Conservation (phyloP, 2,113 vertebrate genomes). For the Nestor notabilis region DNA sequence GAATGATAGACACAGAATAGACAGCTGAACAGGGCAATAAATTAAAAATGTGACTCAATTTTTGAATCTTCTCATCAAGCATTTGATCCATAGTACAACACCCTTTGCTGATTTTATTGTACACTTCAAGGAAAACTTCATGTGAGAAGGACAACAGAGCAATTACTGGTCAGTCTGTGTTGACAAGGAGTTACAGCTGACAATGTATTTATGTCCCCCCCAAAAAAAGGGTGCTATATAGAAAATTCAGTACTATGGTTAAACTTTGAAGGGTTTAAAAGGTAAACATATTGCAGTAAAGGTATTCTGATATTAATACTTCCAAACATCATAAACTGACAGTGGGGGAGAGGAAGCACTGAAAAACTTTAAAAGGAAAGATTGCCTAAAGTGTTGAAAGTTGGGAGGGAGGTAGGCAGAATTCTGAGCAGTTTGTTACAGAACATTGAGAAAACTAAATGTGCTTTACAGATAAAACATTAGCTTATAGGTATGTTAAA, state of each 20-base stretch:
- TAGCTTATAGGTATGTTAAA: not conserved
- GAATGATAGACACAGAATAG: not conserved
- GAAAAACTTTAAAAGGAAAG: not conserved
- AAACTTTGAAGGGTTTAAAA: not conserved
- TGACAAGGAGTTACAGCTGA: not conserved
- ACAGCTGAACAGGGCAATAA: not conserved
- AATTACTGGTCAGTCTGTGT: not conserved
- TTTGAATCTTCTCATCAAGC: not conserved
- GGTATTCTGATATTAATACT: not conserved
- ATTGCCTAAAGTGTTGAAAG: not conserved
- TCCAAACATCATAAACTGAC: not conserved
- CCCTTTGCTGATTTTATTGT: not conserved
- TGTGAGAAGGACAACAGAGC: not conserved
- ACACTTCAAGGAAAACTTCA: not conserved
- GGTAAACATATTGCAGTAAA: not conserved
- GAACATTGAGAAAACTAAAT: not conserved
- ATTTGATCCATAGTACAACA: not conserved
- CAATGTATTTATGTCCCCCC: not conserved
- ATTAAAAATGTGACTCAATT: not conserved
- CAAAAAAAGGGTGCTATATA: not conserved
- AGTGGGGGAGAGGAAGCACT: not conserved
- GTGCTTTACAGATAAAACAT: not conserved
- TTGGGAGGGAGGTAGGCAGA: not conserved
- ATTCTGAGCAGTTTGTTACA: not conserved
- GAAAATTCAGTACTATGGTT: not conserved